Percentiles rank a stretch among this genome's conserved stretches.
Conservation (phyloP, 2,113 vertebrate species). For the Narcine bancroftii region DNA sequence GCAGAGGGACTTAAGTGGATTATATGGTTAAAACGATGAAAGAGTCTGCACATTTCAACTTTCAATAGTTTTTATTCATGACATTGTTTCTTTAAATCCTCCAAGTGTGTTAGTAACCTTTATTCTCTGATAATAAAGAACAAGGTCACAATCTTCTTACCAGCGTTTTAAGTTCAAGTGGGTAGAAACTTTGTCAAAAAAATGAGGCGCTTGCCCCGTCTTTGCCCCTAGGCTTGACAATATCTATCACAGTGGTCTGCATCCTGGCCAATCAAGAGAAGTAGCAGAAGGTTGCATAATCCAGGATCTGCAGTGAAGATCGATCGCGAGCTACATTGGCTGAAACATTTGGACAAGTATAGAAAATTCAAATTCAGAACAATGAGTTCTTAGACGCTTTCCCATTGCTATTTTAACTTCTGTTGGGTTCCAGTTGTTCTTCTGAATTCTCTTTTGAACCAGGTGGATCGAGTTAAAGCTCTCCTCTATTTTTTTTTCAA, state of each 20-base stretch:
- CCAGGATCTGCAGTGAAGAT: neutral
- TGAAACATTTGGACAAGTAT: neutral
- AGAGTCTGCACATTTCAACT: slow-evolving; percentile 16
- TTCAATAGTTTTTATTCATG: slow-evolving; percentile 21
- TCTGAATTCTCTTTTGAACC: neutral
- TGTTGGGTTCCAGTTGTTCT: neutral
- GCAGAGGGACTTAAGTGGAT: neutral
- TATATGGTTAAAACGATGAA: slow-evolving; percentile 28
- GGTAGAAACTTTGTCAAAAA: neutral
- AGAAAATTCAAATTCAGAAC: neutral
- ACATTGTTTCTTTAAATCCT: slow-evolving; percentile 27
- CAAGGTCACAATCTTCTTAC: neutral
- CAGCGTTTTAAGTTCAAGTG: neutral
- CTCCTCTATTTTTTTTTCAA: neutral
- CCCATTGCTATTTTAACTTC: neutral
- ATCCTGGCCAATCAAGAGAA: neutral
- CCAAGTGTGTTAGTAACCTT: neutral
- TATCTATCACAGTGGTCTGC: neutral
- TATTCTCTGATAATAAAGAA: slow-evolving; percentile 1
- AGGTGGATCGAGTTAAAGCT: neutral
- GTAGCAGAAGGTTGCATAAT: too few relatives aligned
- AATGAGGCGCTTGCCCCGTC: neutral
- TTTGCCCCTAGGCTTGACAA: neutral
- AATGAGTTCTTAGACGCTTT: neutral
- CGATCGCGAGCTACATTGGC: neutral